These are phyloP conservation scores for Athalia rosae DNA, from an alignment of 2,888 invertebrate genomes.

Conservation along the genomic window DNA sequence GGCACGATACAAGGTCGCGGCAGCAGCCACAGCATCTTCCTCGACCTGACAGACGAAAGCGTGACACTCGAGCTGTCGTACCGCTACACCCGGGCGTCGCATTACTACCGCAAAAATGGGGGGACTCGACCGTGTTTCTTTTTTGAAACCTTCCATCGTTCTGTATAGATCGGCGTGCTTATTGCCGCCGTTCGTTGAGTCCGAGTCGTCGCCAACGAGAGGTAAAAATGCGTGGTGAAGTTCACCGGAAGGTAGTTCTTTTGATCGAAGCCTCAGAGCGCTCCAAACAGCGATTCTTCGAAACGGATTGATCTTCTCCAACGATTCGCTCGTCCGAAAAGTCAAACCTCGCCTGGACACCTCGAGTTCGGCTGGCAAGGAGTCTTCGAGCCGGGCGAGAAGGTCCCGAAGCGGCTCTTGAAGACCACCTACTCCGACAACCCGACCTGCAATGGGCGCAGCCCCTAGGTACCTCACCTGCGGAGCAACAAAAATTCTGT, in stretches of 20 bases:
- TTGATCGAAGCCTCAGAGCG: slow-evolving; percentile 83
- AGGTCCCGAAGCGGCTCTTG: slow-evolving; percentile 83
- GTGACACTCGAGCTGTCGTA: slow-evolving; percentile 90
- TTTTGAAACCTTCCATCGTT: slow-evolving; percentile 68
- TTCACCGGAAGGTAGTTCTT: slow-evolving; percentile 62
- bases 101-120: slow-evolving; percentile 94
- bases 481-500: background rate
- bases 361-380: slow-evolving; percentile 67
- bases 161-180: slow-evolving; percentile 75
- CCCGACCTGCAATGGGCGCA: slow-evolving; percentile 85
- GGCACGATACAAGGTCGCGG: slow-evolving; percentile 92
- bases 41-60: slow-evolving; percentile 92
- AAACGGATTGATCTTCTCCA: slow-evolving; percentile 83
- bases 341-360: slow-evolving; percentile 69
- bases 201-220: slow-evolving; percentile 75
- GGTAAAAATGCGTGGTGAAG: slow-evolving; percentile 88
- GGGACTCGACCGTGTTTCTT: slow-evolving; percentile 78
- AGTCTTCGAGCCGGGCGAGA: slow-evolving; percentile 62
- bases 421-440: slow-evolving; percentile 87
- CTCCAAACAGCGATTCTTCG: slow-evolving; percentile 96
- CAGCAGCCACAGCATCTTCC: slow-evolving; percentile 93
- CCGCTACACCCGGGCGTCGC: slow-evolving; percentile 82
- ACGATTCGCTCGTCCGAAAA: slow-evolving; percentile 65
- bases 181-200: slow-evolving; percentile 81
- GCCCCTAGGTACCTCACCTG: slow-evolving; percentile 88